Percentiles rank a stretch among this genome's conserved stretches.
These are phyloP conservation scores for Standfussiana lucernea DNA, from an alignment of 2,888 invertebrate species.

Conservation along the genomic window DNA sequence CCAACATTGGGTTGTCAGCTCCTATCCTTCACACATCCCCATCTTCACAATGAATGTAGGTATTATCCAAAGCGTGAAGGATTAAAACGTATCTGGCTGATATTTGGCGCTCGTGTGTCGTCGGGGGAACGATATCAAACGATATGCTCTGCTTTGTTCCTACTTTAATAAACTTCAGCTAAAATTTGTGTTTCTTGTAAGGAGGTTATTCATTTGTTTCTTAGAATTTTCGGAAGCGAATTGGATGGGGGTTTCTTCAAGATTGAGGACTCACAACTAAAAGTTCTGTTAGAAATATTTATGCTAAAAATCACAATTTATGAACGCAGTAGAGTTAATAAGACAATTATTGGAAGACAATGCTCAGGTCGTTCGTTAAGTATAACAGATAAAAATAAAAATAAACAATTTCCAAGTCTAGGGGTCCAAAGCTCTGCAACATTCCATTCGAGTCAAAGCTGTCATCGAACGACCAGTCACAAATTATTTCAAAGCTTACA, in stretches of 20 bases:
- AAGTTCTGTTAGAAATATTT: not conserved
- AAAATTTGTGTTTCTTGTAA: slow-evolving; percentile 41
- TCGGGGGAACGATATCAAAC: slow-evolving; percentile 55
- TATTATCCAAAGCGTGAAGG: slow-evolving; percentile 77
- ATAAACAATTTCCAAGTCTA: not conserved
- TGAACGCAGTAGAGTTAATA: not conserved
- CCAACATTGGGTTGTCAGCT: slow-evolving; percentile 35
- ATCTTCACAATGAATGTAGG: slow-evolving; percentile 51
- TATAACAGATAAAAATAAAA: not conserved
- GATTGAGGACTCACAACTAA: not conserved
- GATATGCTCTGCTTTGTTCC: slow-evolving; percentile 70
- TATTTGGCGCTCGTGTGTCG: slow-evolving; percentile 73
- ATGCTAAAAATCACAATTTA: not conserved
- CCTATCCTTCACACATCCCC: slow-evolving; percentile 62
- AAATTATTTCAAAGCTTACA: slow-evolving; percentile 9
- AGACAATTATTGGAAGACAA: not conserved
- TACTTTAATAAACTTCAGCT: slow-evolving; percentile 75
- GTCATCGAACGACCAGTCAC: not conserved
- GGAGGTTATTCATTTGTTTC: slow-evolving; percentile 34
- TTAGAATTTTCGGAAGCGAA: not conserved
- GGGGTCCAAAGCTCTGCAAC: not conserved
- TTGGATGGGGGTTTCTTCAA: not conserved
- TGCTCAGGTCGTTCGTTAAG: not conserved
- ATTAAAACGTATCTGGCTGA: slow-evolving; percentile 78
- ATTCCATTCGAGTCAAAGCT: not conserved